phyloP scores from a whole-genome alignment of 2,113 vertebrate species.

The Silurus meridionalis region DNA sequence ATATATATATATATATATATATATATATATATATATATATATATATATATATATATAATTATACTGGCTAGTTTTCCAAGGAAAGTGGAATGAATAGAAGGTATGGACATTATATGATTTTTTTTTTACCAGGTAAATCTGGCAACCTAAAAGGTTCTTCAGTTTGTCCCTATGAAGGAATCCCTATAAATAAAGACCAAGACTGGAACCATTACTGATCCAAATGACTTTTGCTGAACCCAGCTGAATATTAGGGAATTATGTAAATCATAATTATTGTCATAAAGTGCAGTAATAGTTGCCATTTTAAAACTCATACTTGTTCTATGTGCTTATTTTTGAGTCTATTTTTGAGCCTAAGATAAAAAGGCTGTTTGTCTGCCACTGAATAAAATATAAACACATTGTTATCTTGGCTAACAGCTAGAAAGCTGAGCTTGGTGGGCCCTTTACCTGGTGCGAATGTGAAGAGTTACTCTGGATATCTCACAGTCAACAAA shows the following conservation, averaged over 20 bases:
- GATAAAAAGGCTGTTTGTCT: not conserved
- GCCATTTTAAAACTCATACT: not conserved
- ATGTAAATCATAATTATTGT: not conserved
- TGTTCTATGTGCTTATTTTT: not conserved
- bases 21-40: too few relatives aligned
- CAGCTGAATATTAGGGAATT: not conserved
- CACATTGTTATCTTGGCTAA: slow-evolving; percentile 8
- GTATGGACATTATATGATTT: not conserved
- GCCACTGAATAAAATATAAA: not conserved
- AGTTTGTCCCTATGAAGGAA: not conserved
- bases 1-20: too few relatives aligned
- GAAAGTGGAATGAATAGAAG: not conserved
- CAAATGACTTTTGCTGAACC: not conserved
- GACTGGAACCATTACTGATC: not conserved
- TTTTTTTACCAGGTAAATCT: not conserved
- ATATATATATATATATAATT: too few relatives aligned
- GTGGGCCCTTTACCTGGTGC: slow-evolving; percentile 73
- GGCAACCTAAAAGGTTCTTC: not conserved
- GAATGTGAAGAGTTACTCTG: slow-evolving; percentile 73
- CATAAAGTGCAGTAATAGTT: not conserved
- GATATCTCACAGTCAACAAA: slow-evolving; percentile 82
- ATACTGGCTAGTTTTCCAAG: not conserved
- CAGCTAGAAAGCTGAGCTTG: slow-evolving; percentile 75
- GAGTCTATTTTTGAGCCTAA: not conserved
- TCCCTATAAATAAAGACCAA: not conserved